Evolutionary conservation across 1,140 invertebrate species (phyloP).

Genomic region (Drosophila dunni): DNA sequence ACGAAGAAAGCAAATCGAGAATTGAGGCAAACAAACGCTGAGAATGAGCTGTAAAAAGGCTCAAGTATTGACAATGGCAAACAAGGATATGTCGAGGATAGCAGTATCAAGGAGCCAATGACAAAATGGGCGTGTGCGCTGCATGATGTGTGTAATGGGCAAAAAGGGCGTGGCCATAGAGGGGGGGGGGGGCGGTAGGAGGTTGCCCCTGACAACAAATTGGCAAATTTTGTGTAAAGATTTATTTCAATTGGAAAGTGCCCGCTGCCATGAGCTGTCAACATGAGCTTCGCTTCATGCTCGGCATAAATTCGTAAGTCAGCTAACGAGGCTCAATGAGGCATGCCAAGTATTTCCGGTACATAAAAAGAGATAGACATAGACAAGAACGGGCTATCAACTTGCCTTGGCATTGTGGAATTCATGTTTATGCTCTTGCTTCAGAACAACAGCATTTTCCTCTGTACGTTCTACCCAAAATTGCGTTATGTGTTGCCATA

Average conservation of each 20-base stretch:
- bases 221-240: slow-evolving; percentile 75
- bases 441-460: slow-evolving; percentile 46
- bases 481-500: slow-evolving; percentile 77
- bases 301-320: slow-evolving; percentile 51
- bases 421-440: slow-evolving; percentile 8
- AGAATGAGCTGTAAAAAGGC: slow-evolving; percentile 79
- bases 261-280: slow-evolving; percentile 71
- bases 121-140: slow-evolving; percentile 23
- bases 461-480: slow-evolving; percentile 44
- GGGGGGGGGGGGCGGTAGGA: background rate
- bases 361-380: slow-evolving; percentile 20
- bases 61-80: slow-evolving; percentile 78
- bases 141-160: slow-evolving; percentile 56
- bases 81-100: slow-evolving; percentile 70
- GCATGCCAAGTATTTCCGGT: slow-evolving; percentile 78
- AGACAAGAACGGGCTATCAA: slow-evolving; percentile 24
- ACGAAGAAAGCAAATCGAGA: slow-evolving; percentile 52
- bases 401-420: slow-evolving; percentile 39
- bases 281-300: slow-evolving; percentile 50
- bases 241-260: slow-evolving; percentile 83
- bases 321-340: slow-evolving; percentile 80
- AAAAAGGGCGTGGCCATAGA: slow-evolving; percentile 55
- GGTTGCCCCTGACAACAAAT: slow-evolving; percentile 66
- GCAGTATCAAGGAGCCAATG: slow-evolving; percentile 21
- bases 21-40: slow-evolving; percentile 61